Base-by-base conservation (phyloP, 2,113 vertebrate genomes). In the Protobothrops mucrosquamatus region DNA sequence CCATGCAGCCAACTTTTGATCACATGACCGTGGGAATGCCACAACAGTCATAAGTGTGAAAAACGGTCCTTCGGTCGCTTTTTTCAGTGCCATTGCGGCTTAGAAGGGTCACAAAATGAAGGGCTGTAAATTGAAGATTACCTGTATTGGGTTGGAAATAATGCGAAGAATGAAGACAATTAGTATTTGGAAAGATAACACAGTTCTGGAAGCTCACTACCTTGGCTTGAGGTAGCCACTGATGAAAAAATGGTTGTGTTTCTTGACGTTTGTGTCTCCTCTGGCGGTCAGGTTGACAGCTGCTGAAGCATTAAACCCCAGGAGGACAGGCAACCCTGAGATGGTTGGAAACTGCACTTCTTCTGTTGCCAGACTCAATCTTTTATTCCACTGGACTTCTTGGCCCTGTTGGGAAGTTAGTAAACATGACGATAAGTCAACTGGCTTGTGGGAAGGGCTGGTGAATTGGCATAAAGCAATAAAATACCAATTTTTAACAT, bases 151-250 rank as follows among this genome's bases (percentile, higher is more conserved):
- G n/a, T 39, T 39, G n/a, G 69, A 74, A 74, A 74, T 39, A 6
- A 74, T 39, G n/a, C 6, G 7, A 69, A 74, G n/a, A 74, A 74
- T 3, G n/a, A 39, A 39, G 69, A 74, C 15, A 74, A 18, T 6
- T 74, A 34, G 69, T 34, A 74, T 81, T 20, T 39, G 69, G 69
- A 39, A 74, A 34, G 29, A 81, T 1, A 81, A 39, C 2, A 2
- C n/a, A 20, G 15, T n/a, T 20, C 34, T 39, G 69, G 69, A 34
- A 81, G 15, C 18, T 81, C n/a, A 39, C 34, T 97, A 98, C 98
- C 97, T 98, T 89, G 98, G 98, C 94, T 99, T 99, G 95, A 99
- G 74, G 93, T 98, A 98, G 91, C 98, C 98, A 2, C 96, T 96
- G 91, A 99, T 57, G 74, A 98, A 98, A 95, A 98, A 98, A 96